A percentile compares a stretch with the other conserved stretches of the same genome.
Evolutionary conservation across 2,113 vertebrate species (phyloP).

Genomic region (Callocephalon fimbriatum): DNA sequence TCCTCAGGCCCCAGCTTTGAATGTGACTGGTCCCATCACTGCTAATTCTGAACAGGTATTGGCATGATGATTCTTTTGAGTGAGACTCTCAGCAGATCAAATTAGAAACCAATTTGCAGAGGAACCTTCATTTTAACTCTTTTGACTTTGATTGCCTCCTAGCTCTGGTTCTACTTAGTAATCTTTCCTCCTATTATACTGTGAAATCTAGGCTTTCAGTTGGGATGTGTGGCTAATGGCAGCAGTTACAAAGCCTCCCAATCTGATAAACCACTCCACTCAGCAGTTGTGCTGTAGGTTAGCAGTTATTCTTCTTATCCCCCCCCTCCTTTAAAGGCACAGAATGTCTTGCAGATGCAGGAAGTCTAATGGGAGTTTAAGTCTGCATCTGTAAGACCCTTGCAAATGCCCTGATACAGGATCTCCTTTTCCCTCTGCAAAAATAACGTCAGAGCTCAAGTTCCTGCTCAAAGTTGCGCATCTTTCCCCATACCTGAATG

Average conservation of each 20-base stretch:
- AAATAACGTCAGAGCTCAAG: background rate
- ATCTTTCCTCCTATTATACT: background rate
- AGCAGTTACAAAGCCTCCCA: background rate
- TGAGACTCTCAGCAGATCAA: background rate
- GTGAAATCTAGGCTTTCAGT: background rate
- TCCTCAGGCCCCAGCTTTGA: constrained; percentile 81
- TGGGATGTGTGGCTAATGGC: background rate
- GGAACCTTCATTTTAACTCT: background rate
- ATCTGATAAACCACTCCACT: background rate
- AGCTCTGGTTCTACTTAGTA: background rate
- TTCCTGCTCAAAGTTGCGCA: background rate
- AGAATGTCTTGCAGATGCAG: background rate
- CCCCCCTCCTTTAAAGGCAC: background rate
- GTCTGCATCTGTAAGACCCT: background rate
- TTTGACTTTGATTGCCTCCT: background rate
- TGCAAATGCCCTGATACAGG: background rate
- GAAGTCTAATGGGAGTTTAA: background rate
- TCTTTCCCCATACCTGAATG: background rate
- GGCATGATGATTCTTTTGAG: background rate
- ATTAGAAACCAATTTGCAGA: background rate
- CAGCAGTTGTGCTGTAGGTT: background rate
- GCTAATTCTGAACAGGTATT: constrained; percentile 94
- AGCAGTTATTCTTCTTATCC: background rate
- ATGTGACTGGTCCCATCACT: constrained; percentile 86
- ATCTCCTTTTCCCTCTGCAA: background rate